These are phyloP conservation scores for Rotaria magnacalcarata DNA, from an alignment of 2,888 invertebrate genomes.

Conservation along the genomic window DNA sequence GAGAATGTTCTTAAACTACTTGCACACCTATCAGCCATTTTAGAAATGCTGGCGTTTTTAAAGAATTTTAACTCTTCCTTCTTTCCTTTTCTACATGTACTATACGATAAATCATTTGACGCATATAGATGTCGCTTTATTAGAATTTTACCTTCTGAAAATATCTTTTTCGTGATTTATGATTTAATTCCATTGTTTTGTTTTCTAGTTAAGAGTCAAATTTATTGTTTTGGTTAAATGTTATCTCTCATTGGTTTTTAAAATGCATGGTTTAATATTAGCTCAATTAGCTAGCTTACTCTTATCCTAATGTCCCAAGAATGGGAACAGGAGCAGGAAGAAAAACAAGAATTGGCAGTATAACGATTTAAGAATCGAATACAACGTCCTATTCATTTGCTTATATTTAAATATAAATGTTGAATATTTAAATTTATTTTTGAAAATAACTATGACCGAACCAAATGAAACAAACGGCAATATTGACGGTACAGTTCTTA, in stretches of 20 bases:
- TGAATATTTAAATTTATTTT: background rate
- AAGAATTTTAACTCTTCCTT: too few relatives aligned
- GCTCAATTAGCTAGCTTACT: background rate
- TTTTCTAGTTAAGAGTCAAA: too few relatives aligned
- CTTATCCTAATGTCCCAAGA: background rate
- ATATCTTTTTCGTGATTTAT: too few relatives aligned
- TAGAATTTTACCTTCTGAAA: too few relatives aligned
- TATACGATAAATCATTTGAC: background rate
- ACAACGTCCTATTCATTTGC: background rate
- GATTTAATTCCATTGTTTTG: too few relatives aligned
- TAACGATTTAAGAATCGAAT: background rate
- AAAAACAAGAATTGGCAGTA: background rate
- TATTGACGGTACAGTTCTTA: background rate
- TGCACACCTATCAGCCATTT: too few relatives aligned
- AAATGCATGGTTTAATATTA: background rate
- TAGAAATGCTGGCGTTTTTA: too few relatives aligned
- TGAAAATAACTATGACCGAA: background rate
- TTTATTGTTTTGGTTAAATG: too few relatives aligned
- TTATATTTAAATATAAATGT: background rate
- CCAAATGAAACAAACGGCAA: background rate
- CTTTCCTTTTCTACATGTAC: too few relatives aligned
- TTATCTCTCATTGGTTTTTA: background rate
- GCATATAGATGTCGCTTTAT: background rate
- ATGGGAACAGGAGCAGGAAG: background rate
- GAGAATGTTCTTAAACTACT: too few relatives aligned